A percentile compares a stretch with the other conserved stretches of the same genome.
These are phyloP conservation scores for Cygnus olor DNA, from an alignment of 2,797 vertebrate species.

Conservation along the genomic window DNA sequence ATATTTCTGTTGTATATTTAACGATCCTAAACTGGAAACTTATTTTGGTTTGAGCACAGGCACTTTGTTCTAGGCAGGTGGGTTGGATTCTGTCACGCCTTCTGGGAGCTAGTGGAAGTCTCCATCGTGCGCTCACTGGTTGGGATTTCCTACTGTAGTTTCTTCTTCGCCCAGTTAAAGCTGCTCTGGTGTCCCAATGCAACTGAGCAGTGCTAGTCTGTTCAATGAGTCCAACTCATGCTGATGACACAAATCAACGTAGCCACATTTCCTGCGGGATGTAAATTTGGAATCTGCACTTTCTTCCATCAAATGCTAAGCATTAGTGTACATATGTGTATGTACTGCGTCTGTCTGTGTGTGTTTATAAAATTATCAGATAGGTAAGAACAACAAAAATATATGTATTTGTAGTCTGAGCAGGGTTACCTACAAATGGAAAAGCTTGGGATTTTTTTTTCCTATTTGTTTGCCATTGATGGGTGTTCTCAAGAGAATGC, in stretches of 20 bases:
- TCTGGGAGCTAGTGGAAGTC: not conserved
- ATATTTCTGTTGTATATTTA: not conserved
- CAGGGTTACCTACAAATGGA: not conserved
- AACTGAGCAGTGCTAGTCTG: not conserved
- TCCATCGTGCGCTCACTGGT: not conserved
- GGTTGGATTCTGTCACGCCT: not conserved
- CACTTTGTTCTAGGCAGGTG: not conserved
- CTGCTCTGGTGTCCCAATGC: not conserved
- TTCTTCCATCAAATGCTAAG: not conserved
- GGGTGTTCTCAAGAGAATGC: conserved; percentile 3
- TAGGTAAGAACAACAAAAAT: not conserved
- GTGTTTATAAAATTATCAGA: not conserved
- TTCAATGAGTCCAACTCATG: not conserved
- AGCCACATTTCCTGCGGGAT: not conserved
- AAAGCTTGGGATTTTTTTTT: not conserved
- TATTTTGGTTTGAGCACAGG: not conserved
- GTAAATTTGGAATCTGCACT: not conserved
- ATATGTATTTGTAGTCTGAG: not conserved
- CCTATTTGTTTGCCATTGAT: not conserved
- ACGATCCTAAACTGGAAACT: not conserved
- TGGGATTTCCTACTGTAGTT: not conserved
- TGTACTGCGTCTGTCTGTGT: not conserved
- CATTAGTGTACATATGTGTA: fast-evolving
- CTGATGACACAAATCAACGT: not conserved
- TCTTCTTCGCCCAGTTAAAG: not conserved